Percentiles rank a stretch among this genome's conserved stretches.
Evolutionary conservation across 92 coral and sea anemone genomes (phyloP).

Genomic region (Actinostola sp.): DNA sequence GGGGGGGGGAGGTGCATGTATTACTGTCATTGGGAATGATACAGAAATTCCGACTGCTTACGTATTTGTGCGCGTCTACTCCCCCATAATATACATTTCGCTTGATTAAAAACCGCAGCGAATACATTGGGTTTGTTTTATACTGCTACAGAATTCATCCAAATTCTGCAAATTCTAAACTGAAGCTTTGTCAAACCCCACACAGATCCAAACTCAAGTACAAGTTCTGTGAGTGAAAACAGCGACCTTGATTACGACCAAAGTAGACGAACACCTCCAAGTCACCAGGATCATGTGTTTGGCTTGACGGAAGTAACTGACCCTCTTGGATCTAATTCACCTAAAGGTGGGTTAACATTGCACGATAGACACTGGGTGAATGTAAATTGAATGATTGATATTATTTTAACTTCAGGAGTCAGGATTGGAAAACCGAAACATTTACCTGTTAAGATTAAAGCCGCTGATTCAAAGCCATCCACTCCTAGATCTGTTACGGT

Average conservation of each 20-base stretch:
- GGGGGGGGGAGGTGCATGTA: too few relatives aligned
- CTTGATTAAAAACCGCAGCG: too few relatives aligned
- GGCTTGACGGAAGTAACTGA: constrained; percentile 77
- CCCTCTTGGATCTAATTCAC: constrained; percentile 23
- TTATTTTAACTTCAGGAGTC: not conserved
- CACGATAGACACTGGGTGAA: not conserved
- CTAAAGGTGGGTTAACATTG: not conserved
- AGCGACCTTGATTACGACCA: constrained; percentile 61
- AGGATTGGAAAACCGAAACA: constrained; percentile 20
- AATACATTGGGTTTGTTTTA: too few relatives aligned
- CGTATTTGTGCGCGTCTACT: too few relatives aligned
- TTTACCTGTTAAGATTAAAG: constrained; percentile 19
- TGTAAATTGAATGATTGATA: not conserved
- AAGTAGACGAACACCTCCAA: constrained; percentile 2
- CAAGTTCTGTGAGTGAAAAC: constrained; percentile 30
- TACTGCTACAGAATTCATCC: too few relatives aligned
- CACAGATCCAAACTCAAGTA: not conserved
- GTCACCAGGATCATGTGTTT: constrained; percentile 60
- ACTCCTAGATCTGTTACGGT: constrained; percentile 25
- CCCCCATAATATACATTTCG: too few relatives aligned
- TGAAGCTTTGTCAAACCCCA: not conserved
- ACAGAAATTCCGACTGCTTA: too few relatives aligned
- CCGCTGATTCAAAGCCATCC: constrained; percentile 14
- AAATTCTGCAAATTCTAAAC: not conserved
- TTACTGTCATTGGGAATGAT: too few relatives aligned